Conservation (phyloP, 1,140 invertebrate species). For the Drosophila mojavensis region DNA sequence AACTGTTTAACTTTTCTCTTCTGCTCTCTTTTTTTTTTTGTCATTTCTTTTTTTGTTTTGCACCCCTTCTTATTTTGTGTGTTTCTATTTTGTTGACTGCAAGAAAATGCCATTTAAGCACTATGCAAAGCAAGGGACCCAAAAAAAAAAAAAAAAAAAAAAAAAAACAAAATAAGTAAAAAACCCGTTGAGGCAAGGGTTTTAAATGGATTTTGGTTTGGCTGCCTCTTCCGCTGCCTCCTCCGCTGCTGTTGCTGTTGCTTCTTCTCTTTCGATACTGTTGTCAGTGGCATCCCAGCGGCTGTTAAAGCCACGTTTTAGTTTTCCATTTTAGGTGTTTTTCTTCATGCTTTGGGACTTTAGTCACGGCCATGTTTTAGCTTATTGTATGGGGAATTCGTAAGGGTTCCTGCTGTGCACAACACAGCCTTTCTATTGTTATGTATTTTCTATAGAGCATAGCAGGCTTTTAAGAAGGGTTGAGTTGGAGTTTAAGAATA, state of each 20-base stretch:
- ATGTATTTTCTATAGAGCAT: slow-evolving; percentile 68
- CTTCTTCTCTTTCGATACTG: slow-evolving; percentile 31
- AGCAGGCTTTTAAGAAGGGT: slow-evolving; percentile 21
- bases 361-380: slow-evolving; percentile 50
- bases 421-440: slow-evolving; percentile 56
- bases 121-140: slow-evolving; percentile 34
- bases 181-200: slow-evolving; percentile 54
- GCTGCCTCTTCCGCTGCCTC: background rate
- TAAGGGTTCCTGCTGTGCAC: slow-evolving; percentile 57
- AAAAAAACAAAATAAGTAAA: slow-evolving; percentile 52
- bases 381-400: slow-evolving; percentile 71
- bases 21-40: background rate
- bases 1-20: slow-evolving; percentile 43
- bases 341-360: slow-evolving; percentile 53
- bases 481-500: background rate
- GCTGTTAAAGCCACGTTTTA: slow-evolving; percentile 68
- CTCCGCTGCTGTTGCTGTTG: slow-evolving; percentile 9
- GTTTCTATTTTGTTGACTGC: slow-evolving; percentile 45
- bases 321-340: slow-evolving; percentile 80
- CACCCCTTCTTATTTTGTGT: slow-evolving; percentile 20
- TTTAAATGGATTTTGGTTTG: slow-evolving; percentile 80
- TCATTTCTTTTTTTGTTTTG: slow-evolving; percentile 26
- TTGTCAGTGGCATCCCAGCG: slow-evolving; percentile 37
- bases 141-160: slow-evolving; percentile 61
- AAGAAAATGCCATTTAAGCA: slow-evolving; percentile 69